A percentile compares a stretch with the other conserved stretches of the same genome.
These are phyloP conservation scores for Andrena bucephala DNA, from an alignment of 2,888 invertebrate genomes.

Conservation along the genomic window DNA sequence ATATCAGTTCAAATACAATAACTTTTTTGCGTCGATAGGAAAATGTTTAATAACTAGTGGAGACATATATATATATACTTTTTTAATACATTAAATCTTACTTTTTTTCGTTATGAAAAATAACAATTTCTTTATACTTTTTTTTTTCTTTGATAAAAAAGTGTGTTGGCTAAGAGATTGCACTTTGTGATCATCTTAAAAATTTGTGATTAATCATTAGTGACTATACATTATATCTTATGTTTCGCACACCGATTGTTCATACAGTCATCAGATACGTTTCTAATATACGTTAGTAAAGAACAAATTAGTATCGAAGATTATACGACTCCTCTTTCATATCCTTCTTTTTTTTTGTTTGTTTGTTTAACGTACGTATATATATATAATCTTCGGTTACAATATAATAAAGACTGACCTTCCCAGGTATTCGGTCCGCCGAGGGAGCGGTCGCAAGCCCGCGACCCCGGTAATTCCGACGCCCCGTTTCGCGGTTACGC, in stretches of 20 bases:
- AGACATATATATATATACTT: constrained; percentile 75
- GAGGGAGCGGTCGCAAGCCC: constrained; percentile 17
- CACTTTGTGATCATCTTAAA: constrained; percentile 84
- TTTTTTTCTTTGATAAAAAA: constrained; percentile 81
- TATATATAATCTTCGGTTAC: constrained; percentile 60
- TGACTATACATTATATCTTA: constrained; percentile 72
- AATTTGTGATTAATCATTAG: constrained; percentile 80
- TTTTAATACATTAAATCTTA: constrained; percentile 80
- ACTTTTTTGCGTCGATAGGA: constrained; percentile 80
- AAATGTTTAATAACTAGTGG: constrained; percentile 81
- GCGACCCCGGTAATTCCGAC: constrained; percentile 2
- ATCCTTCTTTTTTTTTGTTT: constrained; percentile 23
- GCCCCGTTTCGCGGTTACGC: background rate
- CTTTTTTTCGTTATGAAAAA: constrained; percentile 83
- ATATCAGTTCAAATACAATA: constrained; percentile 76
- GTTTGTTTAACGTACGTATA: constrained; percentile 17
- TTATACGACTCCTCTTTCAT: constrained; percentile 49
- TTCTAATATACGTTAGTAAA: constrained; percentile 69
- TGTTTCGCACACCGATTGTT: constrained; percentile 71
- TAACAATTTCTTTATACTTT: constrained; percentile 84
- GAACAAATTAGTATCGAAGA: constrained; percentile 70
- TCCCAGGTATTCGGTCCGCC: constrained; percentile 53
- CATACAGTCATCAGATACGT: constrained; percentile 72
- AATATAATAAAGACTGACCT: constrained; percentile 63
- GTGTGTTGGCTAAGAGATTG: constrained; percentile 84